A percentile compares a stretch with the other conserved stretches of the same genome.
These are phyloP conservation scores for Oreochromis aureus DNA, from an alignment of 2,113 vertebrate genomes.

Conservation along the genomic window DNA sequence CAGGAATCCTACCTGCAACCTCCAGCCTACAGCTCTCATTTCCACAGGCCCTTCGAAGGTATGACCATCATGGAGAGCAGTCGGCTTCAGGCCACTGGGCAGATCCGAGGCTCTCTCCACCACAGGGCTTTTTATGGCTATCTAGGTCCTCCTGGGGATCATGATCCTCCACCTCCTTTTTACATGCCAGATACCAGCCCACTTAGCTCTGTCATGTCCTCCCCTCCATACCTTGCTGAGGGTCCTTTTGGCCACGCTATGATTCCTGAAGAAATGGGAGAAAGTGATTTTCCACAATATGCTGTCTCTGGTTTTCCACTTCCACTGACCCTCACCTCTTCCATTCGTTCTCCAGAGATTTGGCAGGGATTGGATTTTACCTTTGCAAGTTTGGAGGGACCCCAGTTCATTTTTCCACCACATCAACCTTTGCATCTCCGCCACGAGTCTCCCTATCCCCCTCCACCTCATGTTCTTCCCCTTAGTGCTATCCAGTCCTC, in stretches of 20 bases:
- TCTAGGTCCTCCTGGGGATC: slow-evolving; percentile 89
- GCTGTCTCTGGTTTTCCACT: slow-evolving; percentile 90
- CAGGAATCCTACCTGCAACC: slow-evolving; percentile 97
- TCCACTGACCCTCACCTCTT: slow-evolving; percentile 87
- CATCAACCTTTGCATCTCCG: slow-evolving; percentile 76
- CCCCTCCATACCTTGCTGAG: slow-evolving; percentile 88
- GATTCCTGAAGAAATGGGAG: slow-evolving; percentile 93
- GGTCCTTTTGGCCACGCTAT: slow-evolving; percentile 89
- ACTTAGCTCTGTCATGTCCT: slow-evolving; percentile 95
- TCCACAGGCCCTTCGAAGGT: slow-evolving; percentile 90
- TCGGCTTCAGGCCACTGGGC: slow-evolving; percentile 87
- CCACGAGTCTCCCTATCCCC: slow-evolving; percentile 79
- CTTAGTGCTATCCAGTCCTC: slow-evolving; percentile 82
- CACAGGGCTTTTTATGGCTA: slow-evolving; percentile 93
- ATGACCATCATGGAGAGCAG: slow-evolving; percentile 82
- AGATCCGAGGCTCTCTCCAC: slow-evolving; percentile 81
- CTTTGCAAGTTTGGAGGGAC: slow-evolving; percentile 87
- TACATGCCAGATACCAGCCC: slow-evolving; percentile 98
- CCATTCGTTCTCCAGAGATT: slow-evolving; percentile 88
- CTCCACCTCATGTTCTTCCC: slow-evolving; percentile 78
- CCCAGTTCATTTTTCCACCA: slow-evolving; percentile 88
- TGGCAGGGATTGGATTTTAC: slow-evolving; percentile 92
- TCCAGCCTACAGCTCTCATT: slow-evolving; percentile 96
- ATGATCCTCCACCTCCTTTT: slow-evolving; percentile 89
- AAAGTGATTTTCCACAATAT: slow-evolving; percentile 76